Evolutionary conservation across 2,888 invertebrate species (phyloP).

Genomic region (Rhogogaster chlorosoma): DNA sequence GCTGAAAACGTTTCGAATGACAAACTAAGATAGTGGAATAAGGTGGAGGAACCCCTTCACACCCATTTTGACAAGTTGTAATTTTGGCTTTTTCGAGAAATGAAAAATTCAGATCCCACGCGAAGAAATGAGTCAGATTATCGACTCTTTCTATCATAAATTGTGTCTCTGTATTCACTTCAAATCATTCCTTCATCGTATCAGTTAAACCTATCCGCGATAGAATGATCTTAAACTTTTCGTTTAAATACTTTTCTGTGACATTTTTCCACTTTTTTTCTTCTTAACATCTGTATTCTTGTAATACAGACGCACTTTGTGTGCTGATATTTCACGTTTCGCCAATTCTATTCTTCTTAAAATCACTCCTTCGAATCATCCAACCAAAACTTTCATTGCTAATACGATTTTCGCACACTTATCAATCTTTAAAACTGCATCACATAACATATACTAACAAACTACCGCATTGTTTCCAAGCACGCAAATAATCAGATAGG

Average conservation of each 20-base stretch:
- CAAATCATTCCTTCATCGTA: not conserved
- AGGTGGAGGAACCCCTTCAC: conserved; percentile 6
- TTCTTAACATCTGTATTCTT: not conserved
- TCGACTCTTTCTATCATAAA: not conserved
- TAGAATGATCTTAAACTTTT: not conserved
- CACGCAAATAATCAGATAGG: not conserved
- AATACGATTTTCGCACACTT: conserved; percentile 13
- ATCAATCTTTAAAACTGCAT: not conserved
- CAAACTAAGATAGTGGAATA: not conserved
- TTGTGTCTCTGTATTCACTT: not conserved
- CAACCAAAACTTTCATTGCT: not conserved
- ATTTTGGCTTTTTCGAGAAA: not conserved
- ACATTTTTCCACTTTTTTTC: not conserved
- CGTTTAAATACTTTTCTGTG: not conserved
- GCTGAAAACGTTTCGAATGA: not conserved
- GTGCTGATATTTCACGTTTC: not conserved
- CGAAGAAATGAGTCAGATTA: not conserved
- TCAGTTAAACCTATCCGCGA: not conserved
- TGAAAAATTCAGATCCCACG: not conserved
- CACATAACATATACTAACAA: conserved; percentile 6
- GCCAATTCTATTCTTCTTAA: not conserved
- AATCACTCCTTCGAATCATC: not conserved
- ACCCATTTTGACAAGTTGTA: not conserved
- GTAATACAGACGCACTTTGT: not conserved
- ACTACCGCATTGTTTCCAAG: not conserved